Evolutionary conservation across 2,888 invertebrate species (phyloP).

Genomic region (Epirrita christyi): DNA sequence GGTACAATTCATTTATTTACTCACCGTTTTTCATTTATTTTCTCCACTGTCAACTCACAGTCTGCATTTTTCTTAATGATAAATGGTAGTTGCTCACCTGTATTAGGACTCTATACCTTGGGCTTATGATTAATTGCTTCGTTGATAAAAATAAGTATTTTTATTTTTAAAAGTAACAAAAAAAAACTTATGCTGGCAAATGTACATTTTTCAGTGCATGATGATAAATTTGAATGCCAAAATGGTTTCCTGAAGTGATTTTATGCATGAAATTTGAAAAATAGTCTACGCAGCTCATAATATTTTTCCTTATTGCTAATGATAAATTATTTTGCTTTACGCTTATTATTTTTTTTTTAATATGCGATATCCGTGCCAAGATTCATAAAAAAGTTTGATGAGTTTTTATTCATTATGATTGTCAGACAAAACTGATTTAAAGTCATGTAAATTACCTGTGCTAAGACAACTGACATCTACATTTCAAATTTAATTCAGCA

Average conservation of each 20-base stretch:
- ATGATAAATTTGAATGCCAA: not conserved
- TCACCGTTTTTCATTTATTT: slow-evolving; percentile 21
- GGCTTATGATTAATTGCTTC: slow-evolving; percentile 22
- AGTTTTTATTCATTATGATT: slow-evolving; percentile 24
- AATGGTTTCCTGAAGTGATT: not conserved
- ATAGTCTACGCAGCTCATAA: slow-evolving; percentile 30
- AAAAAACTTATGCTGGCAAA: not conserved
- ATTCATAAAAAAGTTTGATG: slow-evolving; percentile 46
- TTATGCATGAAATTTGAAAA: slow-evolving; percentile 21
- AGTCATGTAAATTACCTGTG: slow-evolving; percentile 21
- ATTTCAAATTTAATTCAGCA: no score
- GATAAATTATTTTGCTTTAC: slow-evolving; percentile 61
- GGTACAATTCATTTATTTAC: slow-evolving; percentile 21
- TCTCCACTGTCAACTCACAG: slow-evolving; percentile 26
- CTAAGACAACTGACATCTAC: slow-evolving; percentile 7
- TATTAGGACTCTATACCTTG: slow-evolving; percentile 17
- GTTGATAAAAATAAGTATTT: not conserved
- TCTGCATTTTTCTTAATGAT: slow-evolving; percentile 29
- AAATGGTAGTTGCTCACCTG: slow-evolving; percentile 30
- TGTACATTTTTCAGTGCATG: not conserved
- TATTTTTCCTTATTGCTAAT: slow-evolving; percentile 49
- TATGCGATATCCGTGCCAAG: slow-evolving; percentile 61
- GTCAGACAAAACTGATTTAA: slow-evolving; percentile 23
- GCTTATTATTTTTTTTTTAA: slow-evolving; percentile 60
- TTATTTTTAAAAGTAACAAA: not conserved